A percentile compares a stretch with the other conserved stretches of the same genome.
Evolutionary conservation across 2,113 vertebrate species (phyloP).

Genomic region (Gymnogyps californianus): DNA sequence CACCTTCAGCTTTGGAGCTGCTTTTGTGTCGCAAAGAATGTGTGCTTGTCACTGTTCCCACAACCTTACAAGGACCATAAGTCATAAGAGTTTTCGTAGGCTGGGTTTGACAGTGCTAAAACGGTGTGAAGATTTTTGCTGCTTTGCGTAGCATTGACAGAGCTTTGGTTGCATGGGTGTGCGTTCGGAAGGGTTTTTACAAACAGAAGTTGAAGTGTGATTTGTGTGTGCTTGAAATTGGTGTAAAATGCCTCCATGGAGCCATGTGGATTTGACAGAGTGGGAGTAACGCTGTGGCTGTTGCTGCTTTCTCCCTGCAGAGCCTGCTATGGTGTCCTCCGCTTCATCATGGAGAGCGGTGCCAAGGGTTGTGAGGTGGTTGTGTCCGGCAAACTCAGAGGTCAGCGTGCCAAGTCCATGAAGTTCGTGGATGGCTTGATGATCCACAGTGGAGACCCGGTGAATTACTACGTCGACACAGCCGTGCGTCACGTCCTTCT

Average conservation of each 20-base stretch:
- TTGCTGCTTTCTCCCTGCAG: constrained; percentile 55
- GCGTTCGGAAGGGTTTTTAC: neutral
- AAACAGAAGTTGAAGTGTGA: neutral
- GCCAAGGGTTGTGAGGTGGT: constrained; percentile 97
- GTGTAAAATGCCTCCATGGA: rapidly evolving
- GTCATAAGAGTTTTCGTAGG: neutral
- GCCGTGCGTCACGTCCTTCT: constrained; percentile 95
- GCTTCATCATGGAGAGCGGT: constrained; percentile 99
- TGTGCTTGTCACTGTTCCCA: no score
- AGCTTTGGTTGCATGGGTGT: rapidly evolving
- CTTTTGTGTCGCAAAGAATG: neutral
- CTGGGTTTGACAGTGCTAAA: neutral
- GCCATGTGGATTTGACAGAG: neutral
- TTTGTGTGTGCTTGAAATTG: neutral
- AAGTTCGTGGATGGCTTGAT: constrained; percentile 98
- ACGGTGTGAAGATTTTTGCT: rapidly evolving
- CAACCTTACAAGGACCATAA: no score
- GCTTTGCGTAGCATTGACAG: no score
- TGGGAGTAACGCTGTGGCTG: neutral
- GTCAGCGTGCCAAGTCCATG: constrained; percentile 98
- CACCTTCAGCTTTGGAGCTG: neutral
- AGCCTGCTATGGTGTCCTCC: constrained; percentile 95
- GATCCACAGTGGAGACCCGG: constrained; percentile 98
- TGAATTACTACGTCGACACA: constrained; percentile 98
- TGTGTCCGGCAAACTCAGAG: constrained; percentile 93